A percentile compares a stretch with the other conserved stretches of the same genome.
Conservation (phyloP, 2,888 invertebrate genomes). For the Pachliopta kotzebuea region DNA sequence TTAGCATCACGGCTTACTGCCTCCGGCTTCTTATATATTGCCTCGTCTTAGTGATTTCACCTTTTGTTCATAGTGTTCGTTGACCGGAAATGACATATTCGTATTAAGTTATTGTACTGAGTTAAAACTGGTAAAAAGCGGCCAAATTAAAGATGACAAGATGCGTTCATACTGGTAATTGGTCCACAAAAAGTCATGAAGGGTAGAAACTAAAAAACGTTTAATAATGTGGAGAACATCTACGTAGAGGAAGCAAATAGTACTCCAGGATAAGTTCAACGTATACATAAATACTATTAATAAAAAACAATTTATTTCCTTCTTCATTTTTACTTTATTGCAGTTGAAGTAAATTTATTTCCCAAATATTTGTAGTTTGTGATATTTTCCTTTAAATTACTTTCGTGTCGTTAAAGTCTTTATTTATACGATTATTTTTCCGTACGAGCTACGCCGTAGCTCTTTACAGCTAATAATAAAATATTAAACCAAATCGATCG, state of each 20-base stretch:
- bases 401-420: not conserved
- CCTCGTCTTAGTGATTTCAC: not conserved
- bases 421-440: not conserved
- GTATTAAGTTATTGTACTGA: no score
- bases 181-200: no score
- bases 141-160: no score
- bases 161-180: no score
- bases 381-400: not conserved
- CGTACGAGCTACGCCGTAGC: not conserved
- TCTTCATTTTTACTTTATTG: no score
- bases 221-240: no score
- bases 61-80: not conserved
- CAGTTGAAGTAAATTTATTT: not conserved
- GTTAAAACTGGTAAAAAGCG: no score
- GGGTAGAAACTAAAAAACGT: no score
- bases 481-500: not conserved
- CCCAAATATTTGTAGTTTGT: not conserved
- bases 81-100: not conserved
- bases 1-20: conserved; percentile 10
- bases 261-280: no score
- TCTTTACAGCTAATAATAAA: not conserved
- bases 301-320: no score
- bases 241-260: no score
- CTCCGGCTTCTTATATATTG: not conserved
- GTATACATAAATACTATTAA: no score